Percentiles rank a stretch among this genome's conserved stretches.
Evolutionary conservation across 2,113 vertebrate species (phyloP).

Genomic region (Mormoops blainvillei): DNA sequence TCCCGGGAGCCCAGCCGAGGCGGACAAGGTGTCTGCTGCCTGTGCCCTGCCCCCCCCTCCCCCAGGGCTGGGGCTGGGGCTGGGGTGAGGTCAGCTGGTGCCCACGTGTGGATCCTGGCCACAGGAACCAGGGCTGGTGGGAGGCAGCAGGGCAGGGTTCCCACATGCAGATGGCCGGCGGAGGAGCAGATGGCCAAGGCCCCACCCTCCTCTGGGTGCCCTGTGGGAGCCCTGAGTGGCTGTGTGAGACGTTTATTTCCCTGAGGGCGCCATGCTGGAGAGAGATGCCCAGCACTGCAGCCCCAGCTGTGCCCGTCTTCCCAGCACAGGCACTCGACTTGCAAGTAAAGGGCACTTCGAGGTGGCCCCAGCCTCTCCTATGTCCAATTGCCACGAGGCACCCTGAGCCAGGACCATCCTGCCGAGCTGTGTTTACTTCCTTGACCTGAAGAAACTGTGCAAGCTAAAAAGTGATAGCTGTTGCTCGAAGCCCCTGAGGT

Average conservation of each 20-base stretch:
- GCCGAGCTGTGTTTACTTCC: neutral
- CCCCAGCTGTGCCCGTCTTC: neutral
- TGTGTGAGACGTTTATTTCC: neutral
- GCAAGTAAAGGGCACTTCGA: neutral
- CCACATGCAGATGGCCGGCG: neutral
- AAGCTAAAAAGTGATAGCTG: neutral
- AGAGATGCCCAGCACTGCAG: neutral
- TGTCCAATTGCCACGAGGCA: neutral
- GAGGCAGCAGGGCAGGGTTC: neutral
- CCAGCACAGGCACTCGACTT: neutral
- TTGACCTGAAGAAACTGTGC: neutral
- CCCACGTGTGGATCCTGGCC: neutral
- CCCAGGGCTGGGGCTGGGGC: rapidly evolving
- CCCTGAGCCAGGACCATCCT: neutral
- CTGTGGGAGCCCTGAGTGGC: neutral
- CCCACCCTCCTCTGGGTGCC: neutral
- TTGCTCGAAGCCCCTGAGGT: neutral
- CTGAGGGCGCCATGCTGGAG: neutral
- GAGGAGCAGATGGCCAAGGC: neutral
- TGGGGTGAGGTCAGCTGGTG: neutral
- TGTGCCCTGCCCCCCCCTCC: too few species aligned
- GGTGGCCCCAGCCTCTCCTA: neutral
- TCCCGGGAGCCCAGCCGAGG: neutral
- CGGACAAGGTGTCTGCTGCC: neutral
- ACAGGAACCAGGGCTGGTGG: neutral